phyloP scores from a whole-genome alignment of 1,140 invertebrate genomes.

The Brachionus koreanus region DNA sequence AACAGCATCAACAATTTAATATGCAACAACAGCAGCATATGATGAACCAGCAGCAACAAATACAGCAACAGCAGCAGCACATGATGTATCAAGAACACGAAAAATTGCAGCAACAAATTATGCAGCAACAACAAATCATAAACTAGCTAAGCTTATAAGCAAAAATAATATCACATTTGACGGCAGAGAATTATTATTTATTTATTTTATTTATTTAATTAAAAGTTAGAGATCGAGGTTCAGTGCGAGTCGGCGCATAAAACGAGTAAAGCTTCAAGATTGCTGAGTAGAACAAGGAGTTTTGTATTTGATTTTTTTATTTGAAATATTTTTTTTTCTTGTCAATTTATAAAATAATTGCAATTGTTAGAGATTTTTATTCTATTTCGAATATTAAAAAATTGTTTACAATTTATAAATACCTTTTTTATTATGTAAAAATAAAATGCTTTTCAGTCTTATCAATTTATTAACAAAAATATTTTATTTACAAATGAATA shows the following conservation, averaged over 20 bases:
- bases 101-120: conserved; percentile 7
- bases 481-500: neutral
- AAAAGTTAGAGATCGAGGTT: neutral
- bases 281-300: neutral
- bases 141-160: neutral
- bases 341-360: neutral
- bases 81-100: neutral
- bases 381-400: neutral
- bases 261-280: neutral
- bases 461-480: neutral
- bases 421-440: neutral
- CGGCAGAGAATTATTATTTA: neutral
- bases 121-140: conserved; percentile 17
- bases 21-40: conserved; percentile 9
- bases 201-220: conserved; percentile 21
- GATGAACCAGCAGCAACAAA: neutral
- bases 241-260: neutral
- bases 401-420: neutral
- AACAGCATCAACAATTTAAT: neutral
- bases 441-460: neutral
- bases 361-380: conserved; percentile 6
- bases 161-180: neutral
- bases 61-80: neutral
- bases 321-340: neutral
- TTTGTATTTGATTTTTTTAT: neutral